Evolutionary conservation across 2,797 vertebrate genomes (phyloP), one percentile per base, ranked within the genome.

Genomic region (Percopsis omiscomaycus): DNA sequence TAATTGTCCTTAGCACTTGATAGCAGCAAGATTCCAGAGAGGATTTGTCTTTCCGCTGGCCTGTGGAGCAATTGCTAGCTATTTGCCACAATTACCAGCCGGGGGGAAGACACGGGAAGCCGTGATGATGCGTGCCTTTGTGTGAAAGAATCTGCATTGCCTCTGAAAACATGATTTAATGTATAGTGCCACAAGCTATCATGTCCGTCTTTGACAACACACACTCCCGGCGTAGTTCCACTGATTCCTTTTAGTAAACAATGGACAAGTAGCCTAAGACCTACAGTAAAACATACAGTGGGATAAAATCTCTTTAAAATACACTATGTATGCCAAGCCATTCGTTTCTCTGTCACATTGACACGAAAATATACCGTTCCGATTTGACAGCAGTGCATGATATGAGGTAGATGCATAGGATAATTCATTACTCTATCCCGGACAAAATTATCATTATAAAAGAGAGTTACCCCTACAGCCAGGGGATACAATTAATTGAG

Each of bases 41-140:
- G 69, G 55, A 59, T 75, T 68, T 62, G 44, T 58, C 62, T 81
- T 62, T 75, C 72, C 63, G 52, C 57, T 73, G 64, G 58, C 15
- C 50, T 62, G 62, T 63, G 61, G 37, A 76, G 54, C 70, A 69
- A 78, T 64, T 59, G 57, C 29, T 12, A 54, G 66, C 59, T 69
- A 69, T 75, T 80, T 60, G 58, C 53, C 48, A 72, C 69, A 80
- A 69, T 85, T 67, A 74, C 73, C 68, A 67, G 60, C 77, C 66
- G 75, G 69, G 57, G 61, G 28, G 15, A 77, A 74, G 62, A 63
- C 55, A 74, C 72, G 78, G 70, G 32, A 77, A 82, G 61, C 44
- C 14, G 60, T 53, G 73, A 29, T 58, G 65, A 80, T 62, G 46
- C 59, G 32, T 69, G 64, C 63, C 55, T 46, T 64, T 49, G 1